These are phyloP conservation scores for Erpobdella octoculata DNA, from an alignment of 2,888 invertebrate species.

Conservation along the genomic window DNA sequence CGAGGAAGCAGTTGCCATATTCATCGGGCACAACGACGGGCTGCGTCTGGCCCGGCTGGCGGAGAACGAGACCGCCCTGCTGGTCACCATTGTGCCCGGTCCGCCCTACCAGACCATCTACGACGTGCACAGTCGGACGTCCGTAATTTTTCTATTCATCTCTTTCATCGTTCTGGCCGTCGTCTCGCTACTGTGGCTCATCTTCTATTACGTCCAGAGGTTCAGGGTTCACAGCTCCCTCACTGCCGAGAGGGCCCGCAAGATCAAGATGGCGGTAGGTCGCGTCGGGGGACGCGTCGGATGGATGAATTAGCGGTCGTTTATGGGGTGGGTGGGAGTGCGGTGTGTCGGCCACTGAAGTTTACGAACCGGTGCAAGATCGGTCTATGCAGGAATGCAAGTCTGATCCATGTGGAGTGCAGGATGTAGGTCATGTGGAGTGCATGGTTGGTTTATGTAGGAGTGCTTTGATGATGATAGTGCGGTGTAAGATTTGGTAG, in stretches of 20 bases:
- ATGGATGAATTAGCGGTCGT: background rate
- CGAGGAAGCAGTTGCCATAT: conserved; percentile 68
- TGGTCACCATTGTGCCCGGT: conserved; percentile 61
- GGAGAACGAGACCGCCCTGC: conserved; percentile 63
- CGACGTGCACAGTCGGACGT: conserved; percentile 62
- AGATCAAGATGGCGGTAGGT: conserved; percentile 1
- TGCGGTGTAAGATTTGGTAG: no score
- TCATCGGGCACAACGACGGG: conserved; percentile 72
- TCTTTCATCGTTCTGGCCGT: conserved; percentile 91
- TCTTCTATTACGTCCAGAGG: conserved; percentile 89
- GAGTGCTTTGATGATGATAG: no score
- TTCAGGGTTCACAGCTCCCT: conserved; percentile 60
- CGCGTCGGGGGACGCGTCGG: background rate
- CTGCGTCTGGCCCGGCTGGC: conserved; percentile 64
- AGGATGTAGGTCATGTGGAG: no score
- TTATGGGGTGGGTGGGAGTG: background rate
- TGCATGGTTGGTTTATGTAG: no score
- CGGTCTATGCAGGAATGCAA: no score
- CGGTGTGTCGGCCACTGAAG: background rate
- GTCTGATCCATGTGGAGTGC: no score
- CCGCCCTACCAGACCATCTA: background rate
- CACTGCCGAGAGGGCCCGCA: conserved; percentile 15
- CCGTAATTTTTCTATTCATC: conserved; percentile 85
- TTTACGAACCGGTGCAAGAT: no score
- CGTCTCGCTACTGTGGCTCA: conserved; percentile 85